These are phyloP conservation scores for Zosterops borbonicus DNA, from an alignment of 2,113 vertebrate genomes.

Conservation along the genomic window DNA sequence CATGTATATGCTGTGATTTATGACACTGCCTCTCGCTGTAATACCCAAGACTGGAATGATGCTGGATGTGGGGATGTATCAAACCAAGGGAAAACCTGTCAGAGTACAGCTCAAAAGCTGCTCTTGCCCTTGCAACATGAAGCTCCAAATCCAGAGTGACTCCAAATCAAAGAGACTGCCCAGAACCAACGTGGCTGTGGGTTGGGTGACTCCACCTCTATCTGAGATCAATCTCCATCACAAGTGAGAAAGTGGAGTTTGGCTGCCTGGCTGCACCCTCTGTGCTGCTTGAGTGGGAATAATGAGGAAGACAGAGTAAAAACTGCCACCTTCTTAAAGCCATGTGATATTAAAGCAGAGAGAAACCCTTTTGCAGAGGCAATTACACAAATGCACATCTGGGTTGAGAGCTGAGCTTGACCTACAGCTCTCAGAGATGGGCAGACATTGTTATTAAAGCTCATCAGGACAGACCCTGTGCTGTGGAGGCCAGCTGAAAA, in stretches of 20 bases:
- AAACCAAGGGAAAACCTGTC: neutral
- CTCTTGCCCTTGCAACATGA: accelerated
- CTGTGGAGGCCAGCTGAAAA: neutral
- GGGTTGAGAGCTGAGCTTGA: neutral
- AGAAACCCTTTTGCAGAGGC: neutral
- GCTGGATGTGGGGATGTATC: neutral
- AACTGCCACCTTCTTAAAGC: neutral
- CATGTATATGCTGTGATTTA: slow-evolving; percentile 4
- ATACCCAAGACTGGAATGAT: neutral
- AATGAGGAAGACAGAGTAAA: neutral
- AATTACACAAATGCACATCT: neutral
- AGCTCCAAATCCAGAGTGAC: neutral
- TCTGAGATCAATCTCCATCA: neutral
- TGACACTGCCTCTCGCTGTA: neutral
- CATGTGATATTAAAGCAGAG: neutral
- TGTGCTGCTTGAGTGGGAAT: neutral
- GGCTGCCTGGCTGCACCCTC: neutral
- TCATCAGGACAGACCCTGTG: neutral
- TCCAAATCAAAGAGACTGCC: neutral
- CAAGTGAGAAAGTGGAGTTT: neutral
- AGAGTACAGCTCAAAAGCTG: neutral
- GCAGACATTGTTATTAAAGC: neutral
- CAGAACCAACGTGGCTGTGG: accelerated
- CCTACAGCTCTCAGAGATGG: neutral
- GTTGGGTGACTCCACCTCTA: neutral